Base-by-base conservation (phyloP, 2,888 invertebrate species). In the Saturnia japonica region DNA sequence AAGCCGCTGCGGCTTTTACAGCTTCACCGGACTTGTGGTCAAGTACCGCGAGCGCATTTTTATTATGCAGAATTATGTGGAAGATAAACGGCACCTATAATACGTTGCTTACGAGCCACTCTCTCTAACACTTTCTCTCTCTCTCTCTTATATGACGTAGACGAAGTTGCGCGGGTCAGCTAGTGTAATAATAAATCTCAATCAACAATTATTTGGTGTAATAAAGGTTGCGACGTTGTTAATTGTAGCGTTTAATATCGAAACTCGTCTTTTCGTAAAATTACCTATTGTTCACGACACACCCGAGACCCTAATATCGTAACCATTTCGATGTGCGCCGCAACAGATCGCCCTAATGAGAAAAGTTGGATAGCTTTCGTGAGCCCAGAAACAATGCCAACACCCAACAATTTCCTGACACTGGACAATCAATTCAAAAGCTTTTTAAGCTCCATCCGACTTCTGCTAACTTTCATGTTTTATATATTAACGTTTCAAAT, bases 341-440 rank as follows among this genome's bases (percentile, higher is more conserved):
- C 84, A 88, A 88, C 89, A 88, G 89, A 91, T 89, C 87, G 88
- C 79, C 84, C 86, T 92, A 92, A 92, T 91, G 91, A 91, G 91
- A 88, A 91, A 92, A 92, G 91, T 92, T 91, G 85, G 85, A 87
- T 88, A 85, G 85, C 88, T 85, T 88, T 84, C 84, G 85, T 83
- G 84, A 82, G 85, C 82, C 85, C 82, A 82, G 86, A 87, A 89
- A 91, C 91, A 92, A 90, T 88, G 88, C 84, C 86, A 82, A 86
- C 88, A 86, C 84, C 86, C 84, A 86, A 88, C 88, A 89, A 90
- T 89, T 89, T 88, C 86, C 85, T 88, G 86, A 88, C 88, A 88
- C 86, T 85, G 89, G 88, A 90, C 90, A 90, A 91, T 91, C 90
- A 89, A 90, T 91, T 90, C 88, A 87, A 88, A 90, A 89, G 88